These are phyloP conservation scores for Pseudoips prasinana DNA, from an alignment of 2,888 invertebrate genomes.

Conservation along the genomic window DNA sequence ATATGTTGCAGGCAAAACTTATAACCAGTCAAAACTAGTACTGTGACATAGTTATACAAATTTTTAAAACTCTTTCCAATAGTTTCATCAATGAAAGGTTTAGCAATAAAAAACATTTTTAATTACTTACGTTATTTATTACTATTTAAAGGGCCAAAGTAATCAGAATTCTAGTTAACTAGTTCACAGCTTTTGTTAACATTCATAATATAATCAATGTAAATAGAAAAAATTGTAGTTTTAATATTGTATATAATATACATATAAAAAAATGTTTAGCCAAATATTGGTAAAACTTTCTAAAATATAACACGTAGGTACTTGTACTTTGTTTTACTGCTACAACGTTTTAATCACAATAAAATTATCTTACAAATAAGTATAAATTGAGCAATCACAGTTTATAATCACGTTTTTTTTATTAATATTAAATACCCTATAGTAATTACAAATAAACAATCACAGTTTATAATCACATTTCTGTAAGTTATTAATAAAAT, in stretches of 20 bases:
- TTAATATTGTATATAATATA: constrained; percentile 10
- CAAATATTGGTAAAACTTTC: constrained; percentile 8
- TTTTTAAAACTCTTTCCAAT: constrained; percentile 7
- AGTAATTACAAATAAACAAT: constrained; percentile 5
- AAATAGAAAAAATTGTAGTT: constrained; percentile 9
- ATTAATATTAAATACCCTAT: constrained; percentile 13
- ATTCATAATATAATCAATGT: constrained; percentile 11
- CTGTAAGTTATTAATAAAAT: constrained; percentile 11
- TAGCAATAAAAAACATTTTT: constrained; percentile 4
- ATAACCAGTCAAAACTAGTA: constrained; percentile 9
- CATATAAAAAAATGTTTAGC: constrained; percentile 10
- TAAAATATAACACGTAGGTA: constrained; percentile 10
- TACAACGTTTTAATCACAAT: constrained; percentile 10
- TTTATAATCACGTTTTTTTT: constrained; percentile 12
- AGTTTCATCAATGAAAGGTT: constrained; percentile 7
- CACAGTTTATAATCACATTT: constrained; percentile 12
- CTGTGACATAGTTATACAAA: constrained; percentile 7
- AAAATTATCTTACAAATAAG: constrained; percentile 8
- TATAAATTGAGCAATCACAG: constrained; percentile 11
- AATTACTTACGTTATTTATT: constrained; percentile 9
- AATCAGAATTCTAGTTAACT: constrained; percentile 10
- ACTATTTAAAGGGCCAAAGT: constrained; percentile 9
- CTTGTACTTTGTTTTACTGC: constrained; percentile 11
- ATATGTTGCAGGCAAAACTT: constrained; percentile 6
- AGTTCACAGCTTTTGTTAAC: constrained; percentile 10